Base-by-base conservation (phyloP, 1,140 invertebrate genomes). In the Arion vulgaris region DNA sequence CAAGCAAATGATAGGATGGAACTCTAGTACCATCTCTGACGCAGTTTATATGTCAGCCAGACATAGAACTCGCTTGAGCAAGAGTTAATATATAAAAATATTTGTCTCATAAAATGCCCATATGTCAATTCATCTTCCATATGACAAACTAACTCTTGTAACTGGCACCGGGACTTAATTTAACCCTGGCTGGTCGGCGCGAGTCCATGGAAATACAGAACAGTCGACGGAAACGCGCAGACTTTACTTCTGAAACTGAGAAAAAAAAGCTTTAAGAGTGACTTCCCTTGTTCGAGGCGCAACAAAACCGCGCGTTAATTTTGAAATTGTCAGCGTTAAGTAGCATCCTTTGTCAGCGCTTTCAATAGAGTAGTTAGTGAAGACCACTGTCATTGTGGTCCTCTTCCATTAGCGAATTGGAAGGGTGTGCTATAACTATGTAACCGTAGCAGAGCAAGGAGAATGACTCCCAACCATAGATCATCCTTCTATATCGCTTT, bases 221-320 rank as follows among this genome's bases (percentile, higher is more conserved):
- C 32, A 13, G 1, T 15, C 15, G 26, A 13, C 76, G 76, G 76
- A 78, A 78, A 45, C 62, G 76, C 34, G 19, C 38, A 28, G 53
- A 62, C 49, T 62, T 77, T 49, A 62, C 74, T 53, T 66, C 32
- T 78, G 76, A 41, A 78, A 76, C 57, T 19, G n/a, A 66, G 76
- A 36, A 78, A 77, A n/a, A n/a, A 78, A 78, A 39, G 76, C 53
- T 62, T 66, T 78, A 78, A 78, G 57, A 78, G 76, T 78, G 53
- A 78, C 76, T 62, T 78, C 76, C 76, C 76, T 78, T 78, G 76
- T 78, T 78, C 76, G 51, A 26, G 32, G 76, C 76, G 76, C 76
- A 78, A 78, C 76, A 78, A 78, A 78, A 78, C 76, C 76, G 76
- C 76, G 76, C 76, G 76, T 78, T 78, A 78, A 78, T 78, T 78